These are phyloP conservation scores for Ectemnius continuus DNA, from an alignment of 2,888 invertebrate species.

Conservation along the genomic window DNA sequence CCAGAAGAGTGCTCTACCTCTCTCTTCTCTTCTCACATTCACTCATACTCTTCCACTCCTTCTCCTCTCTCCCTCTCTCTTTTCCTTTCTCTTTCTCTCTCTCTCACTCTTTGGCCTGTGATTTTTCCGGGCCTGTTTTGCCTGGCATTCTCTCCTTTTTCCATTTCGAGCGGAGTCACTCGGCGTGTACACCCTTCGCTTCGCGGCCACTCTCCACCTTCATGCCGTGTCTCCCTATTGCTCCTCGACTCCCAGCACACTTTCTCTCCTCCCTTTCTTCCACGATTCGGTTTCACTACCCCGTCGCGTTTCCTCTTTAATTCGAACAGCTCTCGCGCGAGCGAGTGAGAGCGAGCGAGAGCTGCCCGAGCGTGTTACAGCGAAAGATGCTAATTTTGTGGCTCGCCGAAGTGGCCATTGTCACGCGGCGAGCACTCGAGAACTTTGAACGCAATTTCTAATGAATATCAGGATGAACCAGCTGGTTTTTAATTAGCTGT, in stretches of 20 bases:
- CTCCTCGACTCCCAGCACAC: not conserved
- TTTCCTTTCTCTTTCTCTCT: constrained; percentile 4
- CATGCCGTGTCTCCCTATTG: not conserved
- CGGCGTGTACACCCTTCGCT: no score
- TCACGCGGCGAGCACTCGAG: no score
- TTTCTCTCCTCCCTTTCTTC: not conserved
- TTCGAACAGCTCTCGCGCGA: not conserved
- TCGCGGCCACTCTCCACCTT: no score
- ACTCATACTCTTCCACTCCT: not conserved
- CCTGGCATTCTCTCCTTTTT: constrained; percentile 7
- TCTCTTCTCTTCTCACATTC: not conserved
- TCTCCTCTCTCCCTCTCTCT: not conserved
- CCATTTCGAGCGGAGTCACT: not conserved
- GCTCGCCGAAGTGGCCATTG: no score
- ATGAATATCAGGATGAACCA: no score
- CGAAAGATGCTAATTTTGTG: no score
- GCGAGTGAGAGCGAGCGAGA: no score
- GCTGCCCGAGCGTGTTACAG: no score
- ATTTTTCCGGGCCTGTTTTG: constrained; percentile 21
- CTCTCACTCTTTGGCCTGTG: constrained; percentile 2
- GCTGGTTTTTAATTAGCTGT: no score
- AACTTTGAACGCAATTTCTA: no score
- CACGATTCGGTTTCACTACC: not conserved
- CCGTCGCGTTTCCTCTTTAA: not conserved
- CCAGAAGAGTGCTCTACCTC: constrained; percentile 23